Evolutionary conservation across 2,113 vertebrate species (phyloP).

Genomic region (Emydura subglobosa): DNA sequence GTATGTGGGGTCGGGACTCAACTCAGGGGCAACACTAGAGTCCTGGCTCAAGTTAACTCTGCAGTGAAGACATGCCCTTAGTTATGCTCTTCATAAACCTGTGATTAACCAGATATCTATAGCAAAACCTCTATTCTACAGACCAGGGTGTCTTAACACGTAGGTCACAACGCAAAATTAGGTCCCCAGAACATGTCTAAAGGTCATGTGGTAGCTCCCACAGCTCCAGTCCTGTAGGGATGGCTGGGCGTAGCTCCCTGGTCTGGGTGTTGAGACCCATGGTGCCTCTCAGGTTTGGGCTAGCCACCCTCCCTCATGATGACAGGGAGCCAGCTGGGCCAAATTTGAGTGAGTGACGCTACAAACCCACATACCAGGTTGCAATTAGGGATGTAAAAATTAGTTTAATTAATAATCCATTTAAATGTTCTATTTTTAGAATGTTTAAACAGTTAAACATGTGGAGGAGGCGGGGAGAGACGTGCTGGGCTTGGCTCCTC

Average conservation of each 20-base stretch:
- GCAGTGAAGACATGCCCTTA: background rate
- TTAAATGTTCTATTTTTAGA: too few relatives aligned
- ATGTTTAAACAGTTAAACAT: too few relatives aligned
- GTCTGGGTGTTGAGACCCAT: too few relatives aligned
- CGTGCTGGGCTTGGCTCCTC: too few relatives aligned
- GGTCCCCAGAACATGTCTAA: background rate
- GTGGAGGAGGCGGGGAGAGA: too few relatives aligned
- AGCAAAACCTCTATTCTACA: accelerated
- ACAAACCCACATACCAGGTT: background rate
- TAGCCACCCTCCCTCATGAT: too few relatives aligned
- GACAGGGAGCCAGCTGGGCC: background rate
- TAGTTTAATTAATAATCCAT: too few relatives aligned
- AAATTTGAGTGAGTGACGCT: background rate
- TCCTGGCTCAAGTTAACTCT: background rate
- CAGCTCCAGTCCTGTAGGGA: background rate
- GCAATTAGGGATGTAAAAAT: background rate
- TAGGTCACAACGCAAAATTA: background rate
- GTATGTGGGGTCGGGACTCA: background rate
- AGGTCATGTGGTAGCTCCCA: background rate
- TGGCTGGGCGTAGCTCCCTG: background rate
- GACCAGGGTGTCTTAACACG: background rate
- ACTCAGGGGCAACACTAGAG: background rate
- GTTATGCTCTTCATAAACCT: background rate
- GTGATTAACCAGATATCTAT: background rate
- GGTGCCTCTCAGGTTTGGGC: too few relatives aligned